Percentiles rank a stretch among this genome's conserved stretches.
Conservation (phyloP, 2,888 invertebrate genomes). For the Thelaira solivaga region DNA sequence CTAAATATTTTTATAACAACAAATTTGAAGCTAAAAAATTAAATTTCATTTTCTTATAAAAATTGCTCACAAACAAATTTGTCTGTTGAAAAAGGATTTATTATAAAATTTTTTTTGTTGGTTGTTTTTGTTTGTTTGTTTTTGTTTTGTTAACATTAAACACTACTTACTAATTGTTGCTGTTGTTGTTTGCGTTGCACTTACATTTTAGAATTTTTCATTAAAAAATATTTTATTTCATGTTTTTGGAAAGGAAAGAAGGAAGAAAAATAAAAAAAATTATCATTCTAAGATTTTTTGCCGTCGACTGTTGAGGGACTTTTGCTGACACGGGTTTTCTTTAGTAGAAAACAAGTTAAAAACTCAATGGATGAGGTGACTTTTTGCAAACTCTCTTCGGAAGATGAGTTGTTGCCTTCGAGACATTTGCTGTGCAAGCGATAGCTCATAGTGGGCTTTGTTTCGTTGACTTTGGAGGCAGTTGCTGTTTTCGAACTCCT, state of each 20-base stretch:
- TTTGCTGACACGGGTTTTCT: conserved; percentile 70
- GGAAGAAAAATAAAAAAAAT: too few relatives aligned
- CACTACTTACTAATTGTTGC: conserved; percentile 52
- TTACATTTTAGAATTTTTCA: conserved; percentile 45
- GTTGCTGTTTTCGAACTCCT: conserved; percentile 42
- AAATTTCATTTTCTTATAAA: conserved; percentile 6
- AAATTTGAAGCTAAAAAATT: conserved; percentile 15
- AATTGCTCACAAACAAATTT: conserved; percentile 15
- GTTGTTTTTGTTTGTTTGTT: conserved; percentile 23
- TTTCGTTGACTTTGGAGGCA: conserved; percentile 47
- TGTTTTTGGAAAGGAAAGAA: too few relatives aligned
- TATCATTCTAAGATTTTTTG: conserved; percentile 73
- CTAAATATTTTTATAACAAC: conserved; percentile 22
- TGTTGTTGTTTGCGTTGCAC: conserved; percentile 31
- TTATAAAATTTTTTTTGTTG: conserved; percentile 29
- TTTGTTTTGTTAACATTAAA: conserved; percentile 47
- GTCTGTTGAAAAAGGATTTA: conserved; percentile 25
- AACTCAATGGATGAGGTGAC: conserved; percentile 75
- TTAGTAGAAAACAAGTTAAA: conserved; percentile 74
- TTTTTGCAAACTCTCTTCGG: conserved; percentile 75
- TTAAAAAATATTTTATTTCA: conserved; percentile 6
- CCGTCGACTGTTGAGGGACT: conserved; percentile 58
- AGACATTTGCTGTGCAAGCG: conserved; percentile 66
- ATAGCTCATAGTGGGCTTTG: conserved; percentile 58
- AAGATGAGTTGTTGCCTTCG: conserved; percentile 69